Evolutionary conservation across 2,113 vertebrate genomes (phyloP).

Genomic region (Plecotus auritus): DNA sequence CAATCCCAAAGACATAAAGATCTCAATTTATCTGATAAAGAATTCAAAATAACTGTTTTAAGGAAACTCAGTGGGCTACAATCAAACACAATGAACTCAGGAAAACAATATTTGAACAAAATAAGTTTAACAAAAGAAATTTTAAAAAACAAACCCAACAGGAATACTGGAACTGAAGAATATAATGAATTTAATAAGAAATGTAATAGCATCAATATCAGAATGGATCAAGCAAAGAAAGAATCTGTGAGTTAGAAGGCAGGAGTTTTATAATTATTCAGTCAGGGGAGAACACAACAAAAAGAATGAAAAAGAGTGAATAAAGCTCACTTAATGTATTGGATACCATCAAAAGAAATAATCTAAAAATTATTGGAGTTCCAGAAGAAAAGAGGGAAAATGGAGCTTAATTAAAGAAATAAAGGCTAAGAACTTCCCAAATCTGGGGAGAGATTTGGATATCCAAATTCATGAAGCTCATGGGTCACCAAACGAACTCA

Average conservation of each 20-base stretch:
- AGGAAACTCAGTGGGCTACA: not conserved
- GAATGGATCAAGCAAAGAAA: not conserved
- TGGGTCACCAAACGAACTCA: not conserved
- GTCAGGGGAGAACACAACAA: not conserved
- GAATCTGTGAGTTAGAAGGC: not conserved
- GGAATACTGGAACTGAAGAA: not conserved
- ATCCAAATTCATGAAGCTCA: not conserved
- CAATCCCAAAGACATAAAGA: not conserved
- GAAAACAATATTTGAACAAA: not conserved
- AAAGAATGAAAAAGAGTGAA: not conserved
- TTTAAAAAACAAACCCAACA: not conserved
- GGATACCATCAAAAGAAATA: not conserved
- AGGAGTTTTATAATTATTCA: not conserved
- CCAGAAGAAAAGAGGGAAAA: not conserved
- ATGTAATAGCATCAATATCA: not conserved
- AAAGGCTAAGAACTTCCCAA: not conserved
- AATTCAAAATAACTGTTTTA: conserved; percentile 8
- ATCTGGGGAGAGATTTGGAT: not conserved
- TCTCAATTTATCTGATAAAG: not conserved
- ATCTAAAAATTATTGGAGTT: not conserved
- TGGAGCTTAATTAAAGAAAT: not conserved
- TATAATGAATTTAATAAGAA: not conserved
- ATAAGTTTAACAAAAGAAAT: not conserved
- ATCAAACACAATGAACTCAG: not conserved
- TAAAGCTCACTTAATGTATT: not conserved